Evolutionary conservation across 92 coral and sea anemone genomes (phyloP).

Genomic region (Porites cylindrica): DNA sequence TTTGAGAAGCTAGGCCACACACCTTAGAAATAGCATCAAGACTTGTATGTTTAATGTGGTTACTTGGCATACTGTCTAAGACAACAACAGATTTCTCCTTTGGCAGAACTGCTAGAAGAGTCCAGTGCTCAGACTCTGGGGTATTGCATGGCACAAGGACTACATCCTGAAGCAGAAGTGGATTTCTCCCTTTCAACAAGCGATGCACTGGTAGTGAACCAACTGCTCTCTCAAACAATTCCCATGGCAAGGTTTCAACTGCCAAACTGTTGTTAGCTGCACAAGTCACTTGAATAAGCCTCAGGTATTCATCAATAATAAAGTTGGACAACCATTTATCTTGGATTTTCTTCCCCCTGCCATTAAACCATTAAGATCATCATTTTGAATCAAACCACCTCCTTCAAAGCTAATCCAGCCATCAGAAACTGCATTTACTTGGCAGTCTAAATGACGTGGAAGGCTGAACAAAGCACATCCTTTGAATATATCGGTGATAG

Average conservation of each 20-base stretch:
- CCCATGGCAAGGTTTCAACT: slow-evolving; percentile 63
- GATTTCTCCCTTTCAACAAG: slow-evolving; percentile 29
- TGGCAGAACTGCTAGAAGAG: slow-evolving; percentile 60
- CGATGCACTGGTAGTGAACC: slow-evolving; percentile 31
- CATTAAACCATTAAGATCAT: slow-evolving; percentile 52
- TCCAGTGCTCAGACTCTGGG: slow-evolving; percentile 66
- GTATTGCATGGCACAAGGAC: slow-evolving; percentile 68
- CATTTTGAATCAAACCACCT: not conserved
- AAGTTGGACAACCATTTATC: slow-evolving; percentile 59
- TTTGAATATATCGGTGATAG: no score
- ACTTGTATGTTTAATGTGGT: slow-evolving; percentile 59
- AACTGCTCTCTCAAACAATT: slow-evolving; percentile 49
- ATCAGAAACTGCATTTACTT: slow-evolving; percentile 61
- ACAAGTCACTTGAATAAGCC: slow-evolving; percentile 21
- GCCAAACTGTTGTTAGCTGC: slow-evolving; percentile 23
- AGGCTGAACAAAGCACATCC: slow-evolving; percentile 18
- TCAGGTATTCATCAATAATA: slow-evolving; percentile 59
- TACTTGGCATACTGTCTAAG: slow-evolving; percentile 62
- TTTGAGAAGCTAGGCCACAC: slow-evolving; percentile 43
- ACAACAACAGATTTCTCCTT: slow-evolving; percentile 43
- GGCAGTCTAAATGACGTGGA: slow-evolving; percentile 39
- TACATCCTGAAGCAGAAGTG: slow-evolving; percentile 50
- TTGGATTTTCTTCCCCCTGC: slow-evolving; percentile 23
- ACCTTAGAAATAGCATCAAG: slow-evolving; percentile 42
- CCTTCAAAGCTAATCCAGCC: slow-evolving; percentile 55